Conservation (phyloP, 2,797 vertebrate genomes). For the Triplophysa yarkandensis region DNA sequence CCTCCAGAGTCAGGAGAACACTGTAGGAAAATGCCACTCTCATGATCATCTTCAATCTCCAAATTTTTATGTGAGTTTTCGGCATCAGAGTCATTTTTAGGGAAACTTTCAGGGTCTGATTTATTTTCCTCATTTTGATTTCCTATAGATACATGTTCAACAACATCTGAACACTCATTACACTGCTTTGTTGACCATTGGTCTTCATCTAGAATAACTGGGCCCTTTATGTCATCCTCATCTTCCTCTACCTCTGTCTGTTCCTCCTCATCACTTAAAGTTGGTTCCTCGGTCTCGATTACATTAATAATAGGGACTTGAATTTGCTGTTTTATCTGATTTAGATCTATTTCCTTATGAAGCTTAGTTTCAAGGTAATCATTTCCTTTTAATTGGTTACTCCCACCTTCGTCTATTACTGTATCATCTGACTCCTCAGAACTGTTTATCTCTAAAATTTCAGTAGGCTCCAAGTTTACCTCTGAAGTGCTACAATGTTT, state of each 20-base stretch:
- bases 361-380: conserved; percentile 39
- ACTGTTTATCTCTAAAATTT: conserved; percentile 80
- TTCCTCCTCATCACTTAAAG: conserved; percentile 74
- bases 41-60: conserved; percentile 46
- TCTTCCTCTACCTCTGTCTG: conserved; percentile 63
- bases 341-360: conserved; percentile 54
- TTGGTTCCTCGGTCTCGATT: conserved; percentile 77
- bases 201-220: conserved; percentile 60
- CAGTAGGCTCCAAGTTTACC: conserved; percentile 62
- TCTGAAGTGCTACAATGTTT: conserved; percentile 54
- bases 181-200: conserved; percentile 48
- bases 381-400: conserved; percentile 22
- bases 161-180: conserved; percentile 44
- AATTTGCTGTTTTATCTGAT: conserved; percentile 68
- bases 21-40: conserved; percentile 39
- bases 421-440: conserved; percentile 91
- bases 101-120: conserved; percentile 67
- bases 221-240: conserved; percentile 64
- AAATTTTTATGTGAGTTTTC: conserved; percentile 63
- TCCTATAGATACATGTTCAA: conserved; percentile 52
- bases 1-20: conserved; percentile 24
- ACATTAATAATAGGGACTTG: conserved; percentile 82
- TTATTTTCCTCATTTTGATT: conserved; percentile 63
- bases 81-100: conserved; percentile 68
- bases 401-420: conserved; percentile 79